Percentiles rank a stretch among this genome's conserved stretches.
phyloP scores from a whole-genome alignment of 2,888 invertebrate species.

The Griposia aprilina region DNA sequence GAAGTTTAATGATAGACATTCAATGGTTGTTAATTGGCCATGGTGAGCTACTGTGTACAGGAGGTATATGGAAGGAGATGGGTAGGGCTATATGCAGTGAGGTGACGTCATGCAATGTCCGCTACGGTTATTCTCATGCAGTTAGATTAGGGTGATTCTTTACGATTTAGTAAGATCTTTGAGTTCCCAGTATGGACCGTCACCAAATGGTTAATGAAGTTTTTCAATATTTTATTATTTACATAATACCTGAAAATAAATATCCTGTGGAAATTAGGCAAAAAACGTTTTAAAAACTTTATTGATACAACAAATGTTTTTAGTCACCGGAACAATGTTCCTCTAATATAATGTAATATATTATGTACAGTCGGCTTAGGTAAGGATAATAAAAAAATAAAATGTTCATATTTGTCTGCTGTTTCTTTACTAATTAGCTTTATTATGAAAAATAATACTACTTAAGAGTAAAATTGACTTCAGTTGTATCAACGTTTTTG shows the following conservation, averaged over 20 bases:
- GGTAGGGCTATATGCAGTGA: slow-evolving; percentile 83
- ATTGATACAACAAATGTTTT: neutral
- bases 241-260: slow-evolving; percentile 46
- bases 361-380: neutral
- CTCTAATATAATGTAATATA: no score
- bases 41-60: slow-evolving; percentile 47
- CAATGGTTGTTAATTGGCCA: slow-evolving; percentile 18
- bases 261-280: slow-evolving; percentile 5
- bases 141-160: slow-evolving; percentile 70
- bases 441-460: neutral
- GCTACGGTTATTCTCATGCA: slow-evolving; percentile 83
- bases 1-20: neutral
- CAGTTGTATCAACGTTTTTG: neutral
- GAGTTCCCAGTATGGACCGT: slow-evolving; percentile 36
- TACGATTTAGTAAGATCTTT: slow-evolving; percentile 84
- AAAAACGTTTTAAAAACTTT: slow-evolving; percentile 1
- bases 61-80: slow-evolving; percentile 80
- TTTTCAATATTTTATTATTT: slow-evolving; percentile 21
- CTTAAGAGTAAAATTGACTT: neutral
- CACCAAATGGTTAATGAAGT: slow-evolving; percentile 47
- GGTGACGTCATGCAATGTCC: slow-evolving; percentile 84
- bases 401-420: neutral
- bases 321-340: neutral
- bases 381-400: neutral
- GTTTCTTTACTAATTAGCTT: neutral